A percentile compares a stretch with the other conserved stretches of the same genome.
phyloP scores from a whole-genome alignment of 2,888 invertebrate species.

The Lysandra bellargus region DNA sequence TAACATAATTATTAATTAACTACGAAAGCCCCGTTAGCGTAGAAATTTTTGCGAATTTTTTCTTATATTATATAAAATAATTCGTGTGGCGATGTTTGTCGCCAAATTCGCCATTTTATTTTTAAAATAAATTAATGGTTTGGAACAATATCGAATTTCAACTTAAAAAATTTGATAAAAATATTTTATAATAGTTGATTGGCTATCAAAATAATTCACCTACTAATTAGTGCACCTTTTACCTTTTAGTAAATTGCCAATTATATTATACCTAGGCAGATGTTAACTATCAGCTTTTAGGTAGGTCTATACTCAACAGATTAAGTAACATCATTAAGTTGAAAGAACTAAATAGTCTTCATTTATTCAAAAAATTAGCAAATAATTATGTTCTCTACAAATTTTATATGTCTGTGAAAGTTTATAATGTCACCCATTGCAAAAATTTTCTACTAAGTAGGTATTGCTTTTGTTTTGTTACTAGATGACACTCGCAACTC shows the following conservation, averaged over 20 bases:
- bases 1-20: too few species aligned
- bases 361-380: neutral
- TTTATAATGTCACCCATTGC: neutral
- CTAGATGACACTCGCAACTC: too few species aligned
- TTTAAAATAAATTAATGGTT: neutral
- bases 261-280: neutral
- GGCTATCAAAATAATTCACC: neutral
- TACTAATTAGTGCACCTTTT: neutral
- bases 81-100: too few species aligned
- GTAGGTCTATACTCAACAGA: neutral
- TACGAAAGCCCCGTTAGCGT: too few species aligned
- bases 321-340: neutral
- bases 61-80: too few species aligned
- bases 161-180: neutral
- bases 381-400: too few species aligned
- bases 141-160: neutral
- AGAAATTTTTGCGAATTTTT: too few species aligned
- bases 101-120: neutral
- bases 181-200: neutral
- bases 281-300: neutral
- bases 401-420: neutral
- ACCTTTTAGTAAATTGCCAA: slow-evolving; percentile 1
- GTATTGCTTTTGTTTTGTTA: neutral
- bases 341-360: neutral
- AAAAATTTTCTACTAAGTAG: neutral